phyloP scores from a whole-genome alignment of 2,113 vertebrate genomes.

The Desmodus rotundus region DNA sequence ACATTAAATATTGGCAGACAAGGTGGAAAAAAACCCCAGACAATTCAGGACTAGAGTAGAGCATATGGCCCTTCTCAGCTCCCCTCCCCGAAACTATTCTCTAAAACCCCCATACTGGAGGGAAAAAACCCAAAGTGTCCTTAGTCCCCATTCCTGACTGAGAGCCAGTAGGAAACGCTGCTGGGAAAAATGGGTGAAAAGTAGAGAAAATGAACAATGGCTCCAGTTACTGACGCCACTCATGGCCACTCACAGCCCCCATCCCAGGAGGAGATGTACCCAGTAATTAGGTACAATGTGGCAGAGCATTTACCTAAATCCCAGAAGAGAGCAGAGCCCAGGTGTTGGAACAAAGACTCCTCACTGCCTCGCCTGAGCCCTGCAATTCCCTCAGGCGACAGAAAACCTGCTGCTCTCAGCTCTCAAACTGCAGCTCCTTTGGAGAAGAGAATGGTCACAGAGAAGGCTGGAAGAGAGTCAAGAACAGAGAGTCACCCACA shows the following conservation, averaged over 20 bases:
- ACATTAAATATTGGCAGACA: not conserved
- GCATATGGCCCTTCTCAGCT: not conserved
- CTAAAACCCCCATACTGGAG: not conserved
- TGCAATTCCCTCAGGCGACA: not conserved
- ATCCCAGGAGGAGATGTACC: not conserved
- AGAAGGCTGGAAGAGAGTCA: not conserved
- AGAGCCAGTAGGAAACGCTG: not conserved
- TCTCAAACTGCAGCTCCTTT: not conserved
- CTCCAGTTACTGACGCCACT: not conserved
- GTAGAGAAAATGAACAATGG: not conserved
- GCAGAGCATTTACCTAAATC: constrained; percentile 34
- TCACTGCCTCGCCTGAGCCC: not conserved
- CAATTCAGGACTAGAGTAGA: not conserved
- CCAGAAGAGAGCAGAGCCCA: not conserved
- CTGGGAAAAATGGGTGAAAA: not conserved
- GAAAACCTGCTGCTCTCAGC: not conserved
- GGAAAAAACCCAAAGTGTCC: not conserved
- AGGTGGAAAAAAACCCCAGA: not conserved
- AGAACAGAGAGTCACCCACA: not conserved
- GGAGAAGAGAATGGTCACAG: not conserved
- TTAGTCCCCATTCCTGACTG: not conserved
- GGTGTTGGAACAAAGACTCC: constrained; percentile 29
- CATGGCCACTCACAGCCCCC: not conserved
- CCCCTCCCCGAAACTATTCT: not conserved
- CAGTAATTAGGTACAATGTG: constrained; percentile 1